Evolutionary conservation across 2,113 vertebrate genomes (phyloP).

Genomic region (Gymnogyps californianus): DNA sequence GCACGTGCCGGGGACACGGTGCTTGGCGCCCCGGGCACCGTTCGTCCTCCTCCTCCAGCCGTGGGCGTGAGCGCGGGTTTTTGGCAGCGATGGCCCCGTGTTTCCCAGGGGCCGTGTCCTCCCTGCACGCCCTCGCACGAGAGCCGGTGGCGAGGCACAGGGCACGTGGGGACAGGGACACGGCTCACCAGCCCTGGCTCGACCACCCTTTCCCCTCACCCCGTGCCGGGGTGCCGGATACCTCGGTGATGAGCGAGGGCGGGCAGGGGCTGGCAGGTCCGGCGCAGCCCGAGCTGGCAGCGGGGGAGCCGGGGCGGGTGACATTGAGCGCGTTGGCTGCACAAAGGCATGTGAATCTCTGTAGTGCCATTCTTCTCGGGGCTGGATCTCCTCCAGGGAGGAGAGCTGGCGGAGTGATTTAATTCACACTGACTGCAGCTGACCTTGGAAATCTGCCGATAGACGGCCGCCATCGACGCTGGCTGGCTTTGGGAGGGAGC

Average conservation of each 20-base stretch:
- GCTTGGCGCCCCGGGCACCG: accelerated
- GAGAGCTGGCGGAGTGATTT: slow-evolving; percentile 76
- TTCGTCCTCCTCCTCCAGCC: neutral
- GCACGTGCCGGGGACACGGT: accelerated
- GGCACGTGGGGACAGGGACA: neutral
- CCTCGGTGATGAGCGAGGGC: neutral
- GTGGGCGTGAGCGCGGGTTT: neutral
- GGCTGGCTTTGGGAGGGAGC: neutral
- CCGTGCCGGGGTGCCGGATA: too few relatives aligned
- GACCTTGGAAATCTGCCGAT: slow-evolving; percentile 81
- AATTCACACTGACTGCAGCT: slow-evolving; percentile 82
- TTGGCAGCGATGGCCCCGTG: neutral
- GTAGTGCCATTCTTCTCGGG: slow-evolving; percentile 14
- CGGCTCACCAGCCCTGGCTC: neutral
- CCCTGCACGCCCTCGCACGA: accelerated
- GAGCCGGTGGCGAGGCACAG: neutral
- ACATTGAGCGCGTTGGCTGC: slow-evolving; percentile 19
- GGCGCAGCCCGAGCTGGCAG: neutral
- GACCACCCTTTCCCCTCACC: neutral
- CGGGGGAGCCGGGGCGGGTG: neutral
- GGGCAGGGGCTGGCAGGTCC: too few relatives aligned
- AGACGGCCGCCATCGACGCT: neutral
- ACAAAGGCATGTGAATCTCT: neutral
- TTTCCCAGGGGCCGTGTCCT: neutral
- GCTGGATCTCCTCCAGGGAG: slow-evolving; percentile 76